Evolutionary conservation across 1,140 invertebrate genomes (phyloP).

Genomic region (Drosophila parvula): DNA sequence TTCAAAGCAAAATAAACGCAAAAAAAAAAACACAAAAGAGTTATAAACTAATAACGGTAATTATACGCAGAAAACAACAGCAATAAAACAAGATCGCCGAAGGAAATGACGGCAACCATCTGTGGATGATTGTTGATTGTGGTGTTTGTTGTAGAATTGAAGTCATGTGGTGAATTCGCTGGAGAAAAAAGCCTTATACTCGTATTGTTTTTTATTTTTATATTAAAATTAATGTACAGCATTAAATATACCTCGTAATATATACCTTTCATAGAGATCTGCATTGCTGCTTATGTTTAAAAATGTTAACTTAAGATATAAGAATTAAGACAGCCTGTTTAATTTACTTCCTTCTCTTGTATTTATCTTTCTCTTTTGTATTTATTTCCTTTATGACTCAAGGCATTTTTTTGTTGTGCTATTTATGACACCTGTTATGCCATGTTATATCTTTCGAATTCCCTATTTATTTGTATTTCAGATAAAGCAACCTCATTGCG

Average conservation of each 20-base stretch:
- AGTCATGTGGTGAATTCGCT: slow-evolving; percentile 7
- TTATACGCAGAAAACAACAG: slow-evolving; percentile 47
- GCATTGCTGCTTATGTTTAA: no score
- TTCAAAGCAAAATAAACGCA: not conserved
- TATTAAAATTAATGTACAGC: not conserved
- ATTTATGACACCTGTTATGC: no score
- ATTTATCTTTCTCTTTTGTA: no score
- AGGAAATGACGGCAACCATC: slow-evolving; percentile 53
- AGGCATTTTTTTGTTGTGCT: no score
- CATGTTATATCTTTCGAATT: not conserved
- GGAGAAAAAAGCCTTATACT: not conserved
- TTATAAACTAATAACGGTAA: slow-evolving; percentile 72
- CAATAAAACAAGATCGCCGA: slow-evolving; percentile 42
- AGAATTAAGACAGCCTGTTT: no score
- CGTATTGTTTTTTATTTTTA: not conserved
- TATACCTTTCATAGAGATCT: no score
- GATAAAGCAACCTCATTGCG: not conserved
- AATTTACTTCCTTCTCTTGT: no score
- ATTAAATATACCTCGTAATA: no score
- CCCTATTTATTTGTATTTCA: not conserved
- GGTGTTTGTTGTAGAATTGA: not conserved
- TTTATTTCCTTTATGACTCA: no score
- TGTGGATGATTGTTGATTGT: slow-evolving; percentile 32
- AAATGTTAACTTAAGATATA: no score
- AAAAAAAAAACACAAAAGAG: slow-evolving; percentile 22